phyloP scores from a whole-genome alignment of 2,888 invertebrate genomes.

The Euclidia mi region DNA sequence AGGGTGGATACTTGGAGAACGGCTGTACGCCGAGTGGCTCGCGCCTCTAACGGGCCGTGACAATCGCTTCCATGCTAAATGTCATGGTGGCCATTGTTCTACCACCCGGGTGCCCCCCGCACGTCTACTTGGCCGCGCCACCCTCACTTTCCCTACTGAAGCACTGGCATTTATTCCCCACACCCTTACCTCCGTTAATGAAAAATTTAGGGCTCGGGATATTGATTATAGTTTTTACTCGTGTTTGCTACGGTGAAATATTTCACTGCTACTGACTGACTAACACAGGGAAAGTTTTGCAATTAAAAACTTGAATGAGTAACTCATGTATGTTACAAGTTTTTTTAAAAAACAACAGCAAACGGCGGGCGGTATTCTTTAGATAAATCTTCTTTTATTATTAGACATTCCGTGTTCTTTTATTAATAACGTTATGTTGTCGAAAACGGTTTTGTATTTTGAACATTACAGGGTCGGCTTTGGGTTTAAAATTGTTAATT shows the following conservation, averaged over 20 bases:
- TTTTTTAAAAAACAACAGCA: conserved; percentile 2
- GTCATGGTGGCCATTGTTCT: conserved; percentile 89
- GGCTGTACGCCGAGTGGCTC: conserved; percentile 81
- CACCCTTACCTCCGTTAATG: conserved; percentile 78
- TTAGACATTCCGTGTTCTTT: background rate
- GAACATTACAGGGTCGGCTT: too few species aligned
- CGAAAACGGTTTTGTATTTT: too few species aligned
- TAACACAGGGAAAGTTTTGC: conserved; percentile 34
- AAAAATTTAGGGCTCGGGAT: conserved; percentile 76
- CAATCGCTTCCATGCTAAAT: conserved; percentile 89
- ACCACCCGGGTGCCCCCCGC: conserved; percentile 62
- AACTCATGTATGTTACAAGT: conserved; percentile 25
- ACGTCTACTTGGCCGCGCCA: conserved; percentile 62
- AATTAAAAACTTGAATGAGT: conserved; percentile 44
- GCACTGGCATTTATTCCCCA: conserved; percentile 83
- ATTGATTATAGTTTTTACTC: conserved; percentile 70
- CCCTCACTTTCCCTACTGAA: conserved; percentile 73
- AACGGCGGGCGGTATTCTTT: conserved; percentile 5
- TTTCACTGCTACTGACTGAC: conserved; percentile 32
- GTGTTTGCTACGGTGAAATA: conserved; percentile 44
- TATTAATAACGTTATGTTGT: background rate
- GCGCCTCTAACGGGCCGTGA: conserved; percentile 85
- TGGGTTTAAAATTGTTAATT: too few species aligned
- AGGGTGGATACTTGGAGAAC: conserved; percentile 73
- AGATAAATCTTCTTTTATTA: conserved; percentile 1